Base-by-base conservation (phyloP, 2,888 invertebrate species). In the Epinotia brunnichana region DNA sequence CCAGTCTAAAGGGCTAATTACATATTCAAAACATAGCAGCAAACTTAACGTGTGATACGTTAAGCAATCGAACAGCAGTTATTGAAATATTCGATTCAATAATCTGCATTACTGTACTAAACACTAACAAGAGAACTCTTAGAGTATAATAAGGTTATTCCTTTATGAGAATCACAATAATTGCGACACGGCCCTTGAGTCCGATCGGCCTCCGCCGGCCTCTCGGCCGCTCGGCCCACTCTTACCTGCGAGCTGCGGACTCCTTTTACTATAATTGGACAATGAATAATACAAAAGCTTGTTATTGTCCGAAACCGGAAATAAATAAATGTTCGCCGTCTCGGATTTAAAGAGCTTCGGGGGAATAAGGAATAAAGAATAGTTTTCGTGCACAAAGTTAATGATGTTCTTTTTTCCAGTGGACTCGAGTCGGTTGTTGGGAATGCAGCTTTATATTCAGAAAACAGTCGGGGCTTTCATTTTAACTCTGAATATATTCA, bases 221-320 rank as follows among this genome's bases (percentile, higher is more conserved):
- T 29, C 74, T 67, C 48, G 48, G 21, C 48, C 29, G 4, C 35
- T 29, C 61, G 41, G 59, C 63, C 62, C 21, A 60, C 60, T 63
- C 67, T 56, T 76, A 74, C 74, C 76, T 74, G 69, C 35, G 35
- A 35, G 35, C 66, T 11, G 19, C 19, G 41, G 67, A 89, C 90
- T 91, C 90, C 91, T 91, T 91, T 92, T 87, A 89, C 88, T 88
- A 89, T 93, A 93, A 94, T 93, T 93, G 93, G 92, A 86, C 88
- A 84, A 90, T 94, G 93, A 93, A 94, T 94, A 93, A 93, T 91
- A 93, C 93, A 94, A 88, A 82, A 90, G 90, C 84, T 87, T 84
- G 89, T 92, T 92, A 92, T 90, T 88, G 87, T 81, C 83, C 83
- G 84, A 85, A 89, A 87, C 87, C 86, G 83, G 87, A 87, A 82